Percentiles rank a stretch among this genome's conserved stretches.
Evolutionary conservation across 2,888 invertebrate genomes (phyloP).

Genomic region (Yponomeuta plumbellus): DNA sequence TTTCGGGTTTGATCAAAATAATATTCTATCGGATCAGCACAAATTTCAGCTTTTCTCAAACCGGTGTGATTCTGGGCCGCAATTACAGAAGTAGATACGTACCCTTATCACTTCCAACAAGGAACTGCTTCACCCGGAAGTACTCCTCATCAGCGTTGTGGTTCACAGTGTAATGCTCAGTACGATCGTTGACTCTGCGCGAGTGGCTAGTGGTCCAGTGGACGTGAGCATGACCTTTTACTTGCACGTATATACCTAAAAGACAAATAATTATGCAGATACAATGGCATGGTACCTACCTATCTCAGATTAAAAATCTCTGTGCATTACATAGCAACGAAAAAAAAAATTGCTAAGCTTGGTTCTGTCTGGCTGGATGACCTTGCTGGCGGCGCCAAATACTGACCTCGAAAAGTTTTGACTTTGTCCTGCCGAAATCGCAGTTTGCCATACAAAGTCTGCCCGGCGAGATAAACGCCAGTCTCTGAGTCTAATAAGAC

Average conservation of each 20-base stretch:
- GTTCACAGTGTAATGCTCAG: slow-evolving; percentile 37
- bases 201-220: slow-evolving; percentile 60
- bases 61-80: too few species aligned
- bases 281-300: not conserved
- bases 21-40: too few species aligned
- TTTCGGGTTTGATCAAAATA: too few species aligned
- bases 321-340: too few species aligned
- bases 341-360: not conserved
- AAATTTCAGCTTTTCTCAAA: too few species aligned
- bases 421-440: slow-evolving; percentile 47
- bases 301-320: too few species aligned
- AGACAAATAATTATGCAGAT: slow-evolving; percentile 15
- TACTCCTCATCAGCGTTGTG: slow-evolving; percentile 74
- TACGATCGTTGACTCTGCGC: slow-evolving; percentile 38
- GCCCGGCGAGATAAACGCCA: slow-evolving; percentile 52
- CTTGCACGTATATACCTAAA: slow-evolving; percentile 68
- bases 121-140: slow-evolving; percentile 52
- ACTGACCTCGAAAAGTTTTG: slow-evolving; percentile 61
- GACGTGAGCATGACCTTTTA: slow-evolving; percentile 70
- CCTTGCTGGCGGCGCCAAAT: not conserved
- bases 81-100: not conserved
- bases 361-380: not conserved
- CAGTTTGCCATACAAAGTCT: slow-evolving; percentile 48
- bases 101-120: slow-evolving; percentile 69
- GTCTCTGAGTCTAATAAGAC: slow-evolving; percentile 49